Evolutionary conservation across 2,797 vertebrate species (phyloP), one percentile per base, ranked within the genome.

Genomic region (Channa striata): DNA sequence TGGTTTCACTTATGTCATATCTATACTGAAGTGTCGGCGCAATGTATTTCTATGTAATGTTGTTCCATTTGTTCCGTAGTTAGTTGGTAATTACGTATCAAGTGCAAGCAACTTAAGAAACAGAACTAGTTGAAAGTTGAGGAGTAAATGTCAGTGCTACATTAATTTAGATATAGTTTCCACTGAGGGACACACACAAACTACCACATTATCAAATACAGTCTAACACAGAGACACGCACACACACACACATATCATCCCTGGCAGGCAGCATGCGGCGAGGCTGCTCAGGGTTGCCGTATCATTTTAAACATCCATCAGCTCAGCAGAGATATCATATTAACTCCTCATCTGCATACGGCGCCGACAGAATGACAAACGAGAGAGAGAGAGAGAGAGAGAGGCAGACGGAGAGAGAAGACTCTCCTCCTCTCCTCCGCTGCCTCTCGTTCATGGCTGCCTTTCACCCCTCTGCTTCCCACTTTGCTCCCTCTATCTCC

Each of bases 261-360:
- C 71, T 77, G 78, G 78, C 64, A 77, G 80, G 81, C 84, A 76
- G 76, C 84, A 72, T 71, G 79, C 62, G 11, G 83, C 63, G 77
- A 82, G 66, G 82, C 78, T 84, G 78, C 72, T 82, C 83, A 77
- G 84, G 83, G 86, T 80, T 80, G 87, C 83, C 84, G 62, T 87
- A 86, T 88, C 84, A 87, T 87, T 87, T 91, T 87, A 86, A 88
- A 90, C 88, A 92, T 91, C 89, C 91, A 93, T 93, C 91, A 93
- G 87, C 87, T 85, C 89, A 89, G 85, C 87, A 86, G 89, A 84
- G 87, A 91, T 89, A 89, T 91, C 87, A 92, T 91, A 93, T 92
- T 91, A 91, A 87, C 83, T 88, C 59, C 90, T 94, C 90, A 93
- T 93, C 90, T 93, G 86, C 91, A 93, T 91, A 89, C 53, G 59